phyloP scores from a whole-genome alignment of 2,113 vertebrate genomes.

The Vidua macroura region DNA sequence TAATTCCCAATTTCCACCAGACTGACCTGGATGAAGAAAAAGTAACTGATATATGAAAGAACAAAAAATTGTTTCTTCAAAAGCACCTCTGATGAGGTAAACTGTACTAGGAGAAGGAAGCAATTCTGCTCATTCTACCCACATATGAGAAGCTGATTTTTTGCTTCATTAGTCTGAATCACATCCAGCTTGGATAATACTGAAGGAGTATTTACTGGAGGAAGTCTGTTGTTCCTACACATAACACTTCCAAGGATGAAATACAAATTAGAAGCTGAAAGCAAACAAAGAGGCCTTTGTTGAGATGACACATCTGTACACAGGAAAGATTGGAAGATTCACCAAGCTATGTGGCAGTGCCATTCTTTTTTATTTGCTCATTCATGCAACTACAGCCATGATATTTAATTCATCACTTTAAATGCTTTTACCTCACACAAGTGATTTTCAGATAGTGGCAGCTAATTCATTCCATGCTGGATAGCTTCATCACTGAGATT shows the following conservation, averaged over 20 bases:
- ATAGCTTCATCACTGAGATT: not conserved
- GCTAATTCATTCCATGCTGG: not conserved
- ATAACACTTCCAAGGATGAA: not conserved
- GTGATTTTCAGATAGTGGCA: not conserved
- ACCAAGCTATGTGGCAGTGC: not conserved
- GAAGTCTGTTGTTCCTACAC: not conserved
- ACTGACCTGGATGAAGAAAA: not conserved
- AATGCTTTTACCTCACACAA: not conserved
- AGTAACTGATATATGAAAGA: not conserved
- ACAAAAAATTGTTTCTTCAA: not conserved
- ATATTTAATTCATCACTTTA: not conserved
- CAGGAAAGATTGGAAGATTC: not conserved
- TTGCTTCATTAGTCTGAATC: not conserved
- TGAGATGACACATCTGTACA: not conserved
- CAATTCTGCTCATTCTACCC: not conserved
- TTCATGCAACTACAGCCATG: not conserved
- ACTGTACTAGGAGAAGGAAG: not conserved
- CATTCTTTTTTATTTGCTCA: not conserved
- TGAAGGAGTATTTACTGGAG: not conserved
- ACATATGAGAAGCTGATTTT: not conserved
- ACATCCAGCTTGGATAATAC: not conserved
- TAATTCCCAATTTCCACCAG: conserved; percentile 35
- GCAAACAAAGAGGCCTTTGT: not conserved
- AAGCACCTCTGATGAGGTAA: not conserved
- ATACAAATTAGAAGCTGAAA: not conserved